Percentiles rank a stretch among this genome's conserved stretches.
phyloP scores from a whole-genome alignment of 2,113 vertebrate species.

The Edolisoma coerulescens region DNA sequence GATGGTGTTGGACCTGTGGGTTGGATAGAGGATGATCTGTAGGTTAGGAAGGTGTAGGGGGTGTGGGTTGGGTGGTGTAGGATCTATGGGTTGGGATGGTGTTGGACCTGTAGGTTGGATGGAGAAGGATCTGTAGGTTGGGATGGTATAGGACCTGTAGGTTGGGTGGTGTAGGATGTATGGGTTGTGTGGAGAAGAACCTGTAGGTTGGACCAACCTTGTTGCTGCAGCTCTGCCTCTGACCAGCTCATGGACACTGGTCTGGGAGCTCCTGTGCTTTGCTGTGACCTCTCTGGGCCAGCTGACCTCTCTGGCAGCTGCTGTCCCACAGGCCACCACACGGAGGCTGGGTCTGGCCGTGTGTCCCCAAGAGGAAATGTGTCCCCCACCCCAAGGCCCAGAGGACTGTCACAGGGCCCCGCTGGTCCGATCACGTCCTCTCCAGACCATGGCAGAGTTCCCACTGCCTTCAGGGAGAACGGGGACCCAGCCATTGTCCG shows the following conservation, averaged over 20 bases:
- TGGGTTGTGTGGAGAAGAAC: not conserved
- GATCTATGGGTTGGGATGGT: not conserved
- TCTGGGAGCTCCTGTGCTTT: not conserved
- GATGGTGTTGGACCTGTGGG: not conserved
- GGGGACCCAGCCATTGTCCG: not conserved
- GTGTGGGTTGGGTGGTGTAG: too few relatives aligned
- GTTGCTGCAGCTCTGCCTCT: not conserved
- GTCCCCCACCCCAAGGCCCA: not conserved
- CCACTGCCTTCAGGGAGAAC: not conserved
- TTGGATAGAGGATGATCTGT: not conserved
- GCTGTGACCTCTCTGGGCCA: not conserved
- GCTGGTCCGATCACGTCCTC: not conserved
- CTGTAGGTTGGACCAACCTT: not conserved
- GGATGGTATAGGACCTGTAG: not conserved
- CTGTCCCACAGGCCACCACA: not conserved
- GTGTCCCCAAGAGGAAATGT: not conserved
- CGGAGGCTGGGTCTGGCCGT: rapidly evolving
- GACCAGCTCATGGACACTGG: rapidly evolving
- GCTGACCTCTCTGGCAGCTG: not conserved
- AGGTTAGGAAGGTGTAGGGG: not conserved
- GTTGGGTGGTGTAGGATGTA: not conserved
- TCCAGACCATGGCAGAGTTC: not conserved
- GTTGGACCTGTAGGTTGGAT: not conserved
- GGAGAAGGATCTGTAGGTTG: not conserved
- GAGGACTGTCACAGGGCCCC: not conserved